A percentile compares a stretch with the other conserved stretches of the same genome.
Conservation (phyloP, 64 coral and sea anemone species). For the Platygyra sinensis region DNA sequence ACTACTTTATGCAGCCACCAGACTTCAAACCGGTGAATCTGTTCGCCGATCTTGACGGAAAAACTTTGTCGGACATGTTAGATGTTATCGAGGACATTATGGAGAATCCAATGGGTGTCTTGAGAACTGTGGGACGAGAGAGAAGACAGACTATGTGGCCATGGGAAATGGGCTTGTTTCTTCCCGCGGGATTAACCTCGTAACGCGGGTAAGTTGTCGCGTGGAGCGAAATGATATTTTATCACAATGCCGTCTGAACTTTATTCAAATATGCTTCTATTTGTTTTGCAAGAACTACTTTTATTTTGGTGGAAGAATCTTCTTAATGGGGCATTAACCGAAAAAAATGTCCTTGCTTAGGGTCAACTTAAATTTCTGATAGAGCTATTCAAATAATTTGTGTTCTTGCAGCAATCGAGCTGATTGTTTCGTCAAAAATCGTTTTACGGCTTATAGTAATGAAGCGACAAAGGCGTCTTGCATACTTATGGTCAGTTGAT, state of each 20-base stretch:
- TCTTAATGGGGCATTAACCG: background rate
- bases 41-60: slow-evolving; percentile 84
- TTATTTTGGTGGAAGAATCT: background rate
- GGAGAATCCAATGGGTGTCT: slow-evolving; percentile 58
- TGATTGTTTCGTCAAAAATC: background rate
- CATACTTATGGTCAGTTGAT: background rate
- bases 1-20: slow-evolving; percentile 98
- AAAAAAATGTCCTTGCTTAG: background rate
- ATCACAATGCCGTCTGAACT: background rate
- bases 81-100: slow-evolving; percentile 84
- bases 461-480: background rate
- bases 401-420: background rate
- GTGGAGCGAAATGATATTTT: background rate
- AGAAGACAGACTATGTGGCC: slow-evolving; percentile 92
- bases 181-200: slow-evolving; percentile 56
- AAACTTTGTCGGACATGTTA: slow-evolving; percentile 93
- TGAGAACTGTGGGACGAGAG: slow-evolving; percentile 71
- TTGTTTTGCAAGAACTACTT: background rate
- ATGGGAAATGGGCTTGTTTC: slow-evolving; percentile 80
- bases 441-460: slow-evolving; percentile 22
- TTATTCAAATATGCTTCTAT: background rate
- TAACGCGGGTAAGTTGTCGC: background rate
- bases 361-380: background rate
- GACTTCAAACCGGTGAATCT: slow-evolving; percentile 92
- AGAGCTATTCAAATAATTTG: background rate